Evolutionary conservation across 2,113 vertebrate species (phyloP), one percentile per base, ranked within the genome.

Genomic region (Nibea albiflora): DNA sequence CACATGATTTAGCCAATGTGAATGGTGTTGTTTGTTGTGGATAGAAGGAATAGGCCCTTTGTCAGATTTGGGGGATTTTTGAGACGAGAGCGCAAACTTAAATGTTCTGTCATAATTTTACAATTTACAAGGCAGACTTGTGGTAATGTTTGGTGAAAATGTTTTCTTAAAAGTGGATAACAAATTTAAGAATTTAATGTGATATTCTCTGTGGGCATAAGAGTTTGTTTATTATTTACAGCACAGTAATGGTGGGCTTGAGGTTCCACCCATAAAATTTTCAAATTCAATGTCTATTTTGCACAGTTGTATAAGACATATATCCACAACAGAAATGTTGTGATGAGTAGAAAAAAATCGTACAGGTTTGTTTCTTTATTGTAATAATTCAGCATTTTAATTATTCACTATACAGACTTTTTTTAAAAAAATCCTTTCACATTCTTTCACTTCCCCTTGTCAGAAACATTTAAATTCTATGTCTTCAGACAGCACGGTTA

Each of bases 1-100:
- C 94, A 94, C 94, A 92, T 95, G 94, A 93, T 91, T 81, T 26
- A 60, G 61, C 72, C 50, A 56, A 61, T 61, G 78, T 95, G 91
- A 95, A 94, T 95, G 75, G 69, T 11, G 65, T 66, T 65, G 78
- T 92, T 94, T 94, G 93, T 93, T 88, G 75, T 60, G 54, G 24
- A 71, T 64, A 52, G 54, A 47, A 58, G 85, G 78, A 81, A 88
- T 60, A 52, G 72, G 66, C 69, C 47, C 69, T 88, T 90, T 89
- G 76, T 85, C 68, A 35, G 53, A 81, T 84, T 60, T 85, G 66
- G 86, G 90, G 88, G 60, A 74, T 87, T 93, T 89, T 79, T 68
- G 47, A 66, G 56, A 57, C 50, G 73, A 80, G 56, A 49, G 56
- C 70, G 68, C 35, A 72, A 57, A 84, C 54, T 54, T 68, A 16